phyloP scores from a whole-genome alignment of 2,113 vertebrate species.

The Nematolebias whitei region DNA sequence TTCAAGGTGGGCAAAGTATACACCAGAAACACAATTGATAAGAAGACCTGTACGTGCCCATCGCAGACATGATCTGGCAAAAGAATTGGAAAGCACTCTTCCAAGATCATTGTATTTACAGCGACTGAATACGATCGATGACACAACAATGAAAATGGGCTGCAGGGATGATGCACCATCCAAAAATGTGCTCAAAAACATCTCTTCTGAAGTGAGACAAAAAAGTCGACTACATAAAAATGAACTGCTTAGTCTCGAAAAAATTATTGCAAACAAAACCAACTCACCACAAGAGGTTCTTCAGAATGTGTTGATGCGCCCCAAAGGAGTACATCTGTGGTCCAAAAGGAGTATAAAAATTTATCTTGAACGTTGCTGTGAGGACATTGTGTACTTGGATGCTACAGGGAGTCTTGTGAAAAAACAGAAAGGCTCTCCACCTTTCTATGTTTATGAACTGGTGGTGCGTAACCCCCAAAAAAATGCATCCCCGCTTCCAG shows the following conservation, averaged over 20 bases:
- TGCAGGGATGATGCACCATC: neutral
- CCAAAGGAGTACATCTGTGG: neutral
- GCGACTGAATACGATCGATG: neutral
- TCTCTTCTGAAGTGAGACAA: neutral
- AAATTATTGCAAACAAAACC: neutral
- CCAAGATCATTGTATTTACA: neutral
- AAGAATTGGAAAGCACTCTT: neutral
- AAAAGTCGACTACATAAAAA: neutral
- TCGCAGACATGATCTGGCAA: neutral
- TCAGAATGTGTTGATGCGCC: neutral
- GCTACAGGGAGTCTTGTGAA: neutral
- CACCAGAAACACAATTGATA: neutral
- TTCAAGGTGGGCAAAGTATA: neutral
- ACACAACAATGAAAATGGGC: neutral
- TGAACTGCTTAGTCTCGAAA: neutral
- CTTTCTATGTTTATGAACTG: constrained; percentile 3
- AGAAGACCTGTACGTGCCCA: neutral
- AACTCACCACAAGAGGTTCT: neutral
- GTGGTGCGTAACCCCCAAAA: neutral
- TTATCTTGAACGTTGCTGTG: neutral
- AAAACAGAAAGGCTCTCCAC: neutral
- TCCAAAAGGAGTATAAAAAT: neutral
- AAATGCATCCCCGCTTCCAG: neutral
- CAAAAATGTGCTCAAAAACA: neutral
- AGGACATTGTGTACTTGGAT: neutral